Evolutionary conservation across 2,797 vertebrate genomes (phyloP).

Genomic region (Notolabrus celidotus): DNA sequence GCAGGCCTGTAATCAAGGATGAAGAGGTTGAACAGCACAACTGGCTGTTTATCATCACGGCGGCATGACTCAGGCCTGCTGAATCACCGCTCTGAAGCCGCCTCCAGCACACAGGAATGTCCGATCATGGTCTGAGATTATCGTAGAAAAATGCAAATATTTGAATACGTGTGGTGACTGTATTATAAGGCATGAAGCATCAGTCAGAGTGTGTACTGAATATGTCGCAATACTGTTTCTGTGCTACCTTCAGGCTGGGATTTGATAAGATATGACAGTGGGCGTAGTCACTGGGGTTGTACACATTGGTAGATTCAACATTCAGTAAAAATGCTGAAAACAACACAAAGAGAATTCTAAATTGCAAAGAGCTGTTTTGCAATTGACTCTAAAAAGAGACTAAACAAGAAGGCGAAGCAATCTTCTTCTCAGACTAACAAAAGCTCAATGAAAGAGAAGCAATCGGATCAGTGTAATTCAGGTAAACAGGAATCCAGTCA

Average conservation of each 20-base stretch:
- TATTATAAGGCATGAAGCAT: neutral
- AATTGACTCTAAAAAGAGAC: no score
- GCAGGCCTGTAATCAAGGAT: slow-evolving; percentile 41
- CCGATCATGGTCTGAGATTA: neutral
- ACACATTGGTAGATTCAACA: no score
- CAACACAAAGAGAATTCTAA: no score
- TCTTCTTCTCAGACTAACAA: no score
- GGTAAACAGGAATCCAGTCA: no score
- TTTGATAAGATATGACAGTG: neutral
- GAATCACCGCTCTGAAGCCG: slow-evolving; percentile 28
- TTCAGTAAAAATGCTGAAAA: no score
- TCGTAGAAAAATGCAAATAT: slow-evolving; percentile 1
- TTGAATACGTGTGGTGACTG: slow-evolving; percentile 16
- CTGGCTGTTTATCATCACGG: slow-evolving; percentile 30
- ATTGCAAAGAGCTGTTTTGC: no score
- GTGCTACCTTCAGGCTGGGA: neutral
- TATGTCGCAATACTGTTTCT: neutral
- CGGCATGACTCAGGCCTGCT: slow-evolving; percentile 53
- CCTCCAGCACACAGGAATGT: slow-evolving; percentile 31
- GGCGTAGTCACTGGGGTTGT: no score
- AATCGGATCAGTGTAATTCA: no score
- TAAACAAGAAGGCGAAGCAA: no score
- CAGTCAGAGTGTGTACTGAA: neutral
- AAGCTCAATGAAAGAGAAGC: no score
- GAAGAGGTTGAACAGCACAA: slow-evolving; percentile 49